Evolutionary conservation across 2,113 vertebrate genomes (phyloP).

Genomic region (Zosterops borbonicus): DNA sequence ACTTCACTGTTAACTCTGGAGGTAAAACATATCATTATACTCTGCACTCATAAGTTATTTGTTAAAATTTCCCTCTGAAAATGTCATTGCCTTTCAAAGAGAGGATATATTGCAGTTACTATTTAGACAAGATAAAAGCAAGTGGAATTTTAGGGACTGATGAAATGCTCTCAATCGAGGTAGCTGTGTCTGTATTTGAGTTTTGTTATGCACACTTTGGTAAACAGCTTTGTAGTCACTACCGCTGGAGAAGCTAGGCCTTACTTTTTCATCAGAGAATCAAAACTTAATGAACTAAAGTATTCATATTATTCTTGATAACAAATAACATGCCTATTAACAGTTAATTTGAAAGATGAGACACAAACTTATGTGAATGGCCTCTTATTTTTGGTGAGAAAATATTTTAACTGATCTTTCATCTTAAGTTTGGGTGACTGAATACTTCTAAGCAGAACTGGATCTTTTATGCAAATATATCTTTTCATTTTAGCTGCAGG

Average conservation of each 20-base stretch:
- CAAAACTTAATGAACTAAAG: neutral
- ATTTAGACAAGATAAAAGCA: neutral
- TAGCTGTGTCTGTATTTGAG: neutral
- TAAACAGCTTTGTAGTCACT: neutral
- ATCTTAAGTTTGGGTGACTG: neutral
- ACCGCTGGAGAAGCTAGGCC: neutral
- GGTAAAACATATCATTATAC: conserved; percentile 65
- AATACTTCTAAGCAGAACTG: neutral
- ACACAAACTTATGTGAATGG: neutral
- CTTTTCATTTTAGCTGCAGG: neutral
- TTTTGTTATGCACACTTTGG: neutral
- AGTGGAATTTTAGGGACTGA: neutral
- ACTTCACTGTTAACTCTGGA: conserved; percentile 91
- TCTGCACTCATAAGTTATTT: neutral
- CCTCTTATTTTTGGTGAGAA: neutral
- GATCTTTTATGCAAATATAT: neutral
- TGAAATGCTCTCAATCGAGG: neutral
- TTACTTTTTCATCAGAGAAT: neutral
- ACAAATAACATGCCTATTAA: neutral
- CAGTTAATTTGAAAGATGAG: neutral
- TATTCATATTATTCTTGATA: neutral
- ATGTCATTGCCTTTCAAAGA: neutral
- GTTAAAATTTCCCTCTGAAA: neutral
- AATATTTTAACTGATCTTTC: neutral
- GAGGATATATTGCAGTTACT: neutral